Percentiles rank a stretch among this genome's conserved stretches.
These are phyloP conservation scores for Lasioglossum calceatum DNA, from an alignment of 2,888 invertebrate genomes.

Conservation along the genomic window DNA sequence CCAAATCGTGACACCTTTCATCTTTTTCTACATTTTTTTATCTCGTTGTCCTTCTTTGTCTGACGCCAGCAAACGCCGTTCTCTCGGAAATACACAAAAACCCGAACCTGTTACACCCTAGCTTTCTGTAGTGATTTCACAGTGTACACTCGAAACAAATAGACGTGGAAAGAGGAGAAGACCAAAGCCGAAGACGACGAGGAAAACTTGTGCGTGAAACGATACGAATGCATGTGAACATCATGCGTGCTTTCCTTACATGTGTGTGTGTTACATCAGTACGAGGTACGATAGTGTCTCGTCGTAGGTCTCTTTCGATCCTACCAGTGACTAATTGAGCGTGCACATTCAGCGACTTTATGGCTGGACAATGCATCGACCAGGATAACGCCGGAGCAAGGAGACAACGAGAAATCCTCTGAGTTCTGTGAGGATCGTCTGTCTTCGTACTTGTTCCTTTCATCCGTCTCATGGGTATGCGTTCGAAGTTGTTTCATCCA, in stretches of 20 bases:
- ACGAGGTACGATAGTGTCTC: slow-evolving; percentile 52
- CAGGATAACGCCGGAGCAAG: slow-evolving; percentile 44
- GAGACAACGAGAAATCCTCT: slow-evolving; percentile 31
- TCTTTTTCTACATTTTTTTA: neutral
- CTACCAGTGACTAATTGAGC: slow-evolving; percentile 62
- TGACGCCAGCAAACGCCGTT: neutral
- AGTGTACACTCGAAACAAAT: slow-evolving; percentile 14
- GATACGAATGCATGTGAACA: slow-evolving; percentile 41
- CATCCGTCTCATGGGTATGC: slow-evolving; percentile 56
- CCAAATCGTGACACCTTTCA: slow-evolving; percentile 46
- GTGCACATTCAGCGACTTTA: slow-evolving; percentile 57
- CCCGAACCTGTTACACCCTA: slow-evolving; percentile 35
- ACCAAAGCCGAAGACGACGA: slow-evolving; percentile 13
- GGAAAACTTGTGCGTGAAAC: slow-evolving; percentile 39
- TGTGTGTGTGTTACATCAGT: slow-evolving; percentile 53
- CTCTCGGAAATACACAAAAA: slow-evolving; percentile 9
- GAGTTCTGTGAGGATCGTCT: slow-evolving; percentile 32
- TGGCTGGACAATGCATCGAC: slow-evolving; percentile 48
- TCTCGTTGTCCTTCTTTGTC: neutral
- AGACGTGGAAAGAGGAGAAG: slow-evolving; percentile 16
- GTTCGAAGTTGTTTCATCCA: slow-evolving; percentile 10
- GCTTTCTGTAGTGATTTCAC: slow-evolving; percentile 34
- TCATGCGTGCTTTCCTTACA: slow-evolving; percentile 52
- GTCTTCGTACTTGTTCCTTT: slow-evolving; percentile 10
- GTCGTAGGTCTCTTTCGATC: slow-evolving; percentile 50